Percentiles rank a stretch among this genome's conserved stretches.
Conservation (phyloP, 1,140 invertebrate genomes). For the Luehdorfia chinensis region DNA sequence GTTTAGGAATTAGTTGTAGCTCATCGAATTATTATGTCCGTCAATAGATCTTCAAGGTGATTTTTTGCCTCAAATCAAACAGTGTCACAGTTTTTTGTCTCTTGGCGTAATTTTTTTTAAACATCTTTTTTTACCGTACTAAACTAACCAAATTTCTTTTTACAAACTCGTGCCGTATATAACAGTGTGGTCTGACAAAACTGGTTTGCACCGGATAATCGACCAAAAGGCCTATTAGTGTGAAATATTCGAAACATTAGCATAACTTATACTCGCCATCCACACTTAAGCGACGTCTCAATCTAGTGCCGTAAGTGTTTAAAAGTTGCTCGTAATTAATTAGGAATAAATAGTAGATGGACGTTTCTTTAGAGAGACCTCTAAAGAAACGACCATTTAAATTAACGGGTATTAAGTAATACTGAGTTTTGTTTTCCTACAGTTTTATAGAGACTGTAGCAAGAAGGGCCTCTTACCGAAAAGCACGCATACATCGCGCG, state of each 20-base stretch:
- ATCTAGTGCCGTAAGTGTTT: conserved; percentile 18
- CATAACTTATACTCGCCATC: conserved; percentile 33
- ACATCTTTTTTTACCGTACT: too few relatives aligned
- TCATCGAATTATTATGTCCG: too few relatives aligned
- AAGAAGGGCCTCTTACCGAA: too few relatives aligned
- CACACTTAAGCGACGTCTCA: conserved; percentile 23
- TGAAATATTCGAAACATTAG: conserved; percentile 39
- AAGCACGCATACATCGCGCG: too few relatives aligned
- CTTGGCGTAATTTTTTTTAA: too few relatives aligned
- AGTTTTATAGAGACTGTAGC: too few relatives aligned
- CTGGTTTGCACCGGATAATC: conserved; percentile 25
- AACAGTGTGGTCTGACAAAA: conserved; percentile 18
- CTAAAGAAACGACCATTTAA: neutral
- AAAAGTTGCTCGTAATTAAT: conserved; percentile 12
- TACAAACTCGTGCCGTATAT: conserved; percentile 5
- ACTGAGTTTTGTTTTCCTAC: too few relatives aligned
- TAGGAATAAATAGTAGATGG: conserved; percentile 9
- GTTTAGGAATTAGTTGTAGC: too few relatives aligned
- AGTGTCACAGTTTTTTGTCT: too few relatives aligned
- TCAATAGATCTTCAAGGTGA: too few relatives aligned
- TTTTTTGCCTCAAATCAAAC: too few relatives aligned
- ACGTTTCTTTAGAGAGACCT: conserved; percentile 21
- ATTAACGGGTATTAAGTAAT: neutral
- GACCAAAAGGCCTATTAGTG: conserved; percentile 30
- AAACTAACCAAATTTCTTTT: too few relatives aligned